Evolutionary conservation across 2,888 invertebrate genomes (phyloP).

Genomic region (Pseudoips prasinana): DNA sequence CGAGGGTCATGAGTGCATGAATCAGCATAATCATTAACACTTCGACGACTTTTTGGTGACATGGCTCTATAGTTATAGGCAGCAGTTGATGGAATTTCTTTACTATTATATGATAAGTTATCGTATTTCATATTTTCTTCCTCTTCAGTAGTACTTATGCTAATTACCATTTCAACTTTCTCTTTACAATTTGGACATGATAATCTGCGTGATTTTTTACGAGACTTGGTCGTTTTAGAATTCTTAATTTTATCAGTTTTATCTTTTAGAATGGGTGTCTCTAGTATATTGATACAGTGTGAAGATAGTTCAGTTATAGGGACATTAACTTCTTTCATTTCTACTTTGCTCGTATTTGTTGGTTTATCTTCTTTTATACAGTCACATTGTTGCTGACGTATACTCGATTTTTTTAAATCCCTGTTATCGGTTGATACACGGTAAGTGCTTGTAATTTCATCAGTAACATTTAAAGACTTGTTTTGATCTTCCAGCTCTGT

Average conservation of each 20-base stretch:
- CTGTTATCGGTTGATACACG: constrained; percentile 26
- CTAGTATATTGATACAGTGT: constrained; percentile 17
- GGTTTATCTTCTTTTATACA: constrained; percentile 40
- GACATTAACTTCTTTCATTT: constrained; percentile 28
- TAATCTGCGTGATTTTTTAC: constrained; percentile 45
- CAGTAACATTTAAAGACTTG: constrained; percentile 36
- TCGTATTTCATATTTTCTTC: constrained; percentile 41
- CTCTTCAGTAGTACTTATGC: constrained; percentile 50
- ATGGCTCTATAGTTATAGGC: constrained; percentile 32
- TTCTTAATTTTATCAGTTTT: constrained; percentile 17
- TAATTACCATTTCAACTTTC: constrained; percentile 46
- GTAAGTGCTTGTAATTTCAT: constrained; percentile 46
- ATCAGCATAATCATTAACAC: constrained; percentile 36
- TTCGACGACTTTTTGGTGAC: constrained; percentile 27
- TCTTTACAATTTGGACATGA: constrained; percentile 65
- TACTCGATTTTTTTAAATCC: constrained; percentile 20
- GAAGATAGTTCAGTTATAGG: constrained; percentile 14
- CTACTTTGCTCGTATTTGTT: constrained; percentile 37
- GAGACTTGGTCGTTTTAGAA: constrained; percentile 22
- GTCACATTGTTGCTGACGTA: constrained; percentile 30
- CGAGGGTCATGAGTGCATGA: constrained; percentile 56
- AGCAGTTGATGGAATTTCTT: constrained; percentile 37
- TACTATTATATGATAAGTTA: constrained; percentile 33
- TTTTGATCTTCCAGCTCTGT: constrained; percentile 45
- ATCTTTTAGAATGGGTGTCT: constrained; percentile 19